phyloP scores from a whole-genome alignment of 2,888 invertebrate species.

The Pachydiplax longipennis region DNA sequence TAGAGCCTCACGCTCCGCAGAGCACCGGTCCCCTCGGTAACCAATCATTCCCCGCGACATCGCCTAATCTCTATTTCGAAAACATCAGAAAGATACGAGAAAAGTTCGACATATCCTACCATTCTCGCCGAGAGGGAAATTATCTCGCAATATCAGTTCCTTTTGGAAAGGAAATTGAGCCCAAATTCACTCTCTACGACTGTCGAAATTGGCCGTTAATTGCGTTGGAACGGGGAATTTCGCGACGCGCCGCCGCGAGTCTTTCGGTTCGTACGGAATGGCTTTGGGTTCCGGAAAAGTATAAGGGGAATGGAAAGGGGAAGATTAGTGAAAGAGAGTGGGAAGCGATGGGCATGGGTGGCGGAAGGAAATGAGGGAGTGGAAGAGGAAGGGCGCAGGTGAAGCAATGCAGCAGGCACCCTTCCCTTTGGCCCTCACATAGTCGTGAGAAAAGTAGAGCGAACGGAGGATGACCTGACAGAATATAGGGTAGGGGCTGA shows the following conservation, averaged over 20 bases:
- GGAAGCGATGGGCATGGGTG: not conserved
- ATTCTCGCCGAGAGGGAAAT: too few species aligned
- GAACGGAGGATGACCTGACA: not conserved
- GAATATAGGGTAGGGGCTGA: not conserved
- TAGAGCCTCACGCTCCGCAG: not conserved
- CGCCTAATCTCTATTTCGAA: too few species aligned
- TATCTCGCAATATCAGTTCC: too few species aligned
- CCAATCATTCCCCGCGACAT: too few species aligned
- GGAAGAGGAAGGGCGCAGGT: not conserved
- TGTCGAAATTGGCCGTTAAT: too few species aligned
- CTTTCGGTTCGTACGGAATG: not conserved
- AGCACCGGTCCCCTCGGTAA: not conserved
- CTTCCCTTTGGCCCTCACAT: not conserved
- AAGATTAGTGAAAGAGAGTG: not conserved
- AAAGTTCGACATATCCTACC: too few species aligned
- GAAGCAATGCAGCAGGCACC: not conserved
- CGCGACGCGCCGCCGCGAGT: too few species aligned
- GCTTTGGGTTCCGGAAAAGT: not conserved
- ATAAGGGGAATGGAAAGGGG: not conserved
- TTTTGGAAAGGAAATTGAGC: too few species aligned
- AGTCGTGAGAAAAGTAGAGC: conserved; percentile 23
- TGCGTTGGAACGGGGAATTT: too few species aligned
- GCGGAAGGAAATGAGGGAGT: not conserved
- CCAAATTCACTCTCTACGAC: too few species aligned
- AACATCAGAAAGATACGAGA: too few species aligned